Evolutionary conservation across 2,888 invertebrate genomes (phyloP), one percentile per base, ranked within the genome.

Genomic region (Hanleya hanleyi): DNA sequence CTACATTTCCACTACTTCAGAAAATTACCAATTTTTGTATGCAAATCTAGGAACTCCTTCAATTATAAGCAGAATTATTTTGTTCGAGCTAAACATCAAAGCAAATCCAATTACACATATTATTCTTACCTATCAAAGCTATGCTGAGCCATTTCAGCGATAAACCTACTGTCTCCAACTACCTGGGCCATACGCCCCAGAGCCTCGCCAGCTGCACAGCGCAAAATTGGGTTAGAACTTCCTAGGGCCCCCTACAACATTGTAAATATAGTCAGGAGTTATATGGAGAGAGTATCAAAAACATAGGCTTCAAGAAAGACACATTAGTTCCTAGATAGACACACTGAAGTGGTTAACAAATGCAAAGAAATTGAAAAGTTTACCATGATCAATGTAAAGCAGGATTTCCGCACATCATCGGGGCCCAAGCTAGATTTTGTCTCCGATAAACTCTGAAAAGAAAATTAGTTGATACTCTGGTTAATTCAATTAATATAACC

Each of bases 161-260:
- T 96, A 87, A 96, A 97, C 81, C 95, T 93, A 0, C 95, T 94
- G 90, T 97, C 96, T 0, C 94, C 94, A 12, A 96, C 94, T 0
- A 96, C 96, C 90, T 97, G 96, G 0, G 96, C 96, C 90, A 99
- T 94, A 18, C 99, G 93, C 0, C 99, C 99, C 29, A 98, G 93
- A 35, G 97, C 96, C 86, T 99, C 98, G 0, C 97, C 98, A 0
- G 97, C 97, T 0, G 98, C 96, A 89, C 98, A 98, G 22, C 99
- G 94, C 47, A 99, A 93, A 69, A 92, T 91, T 6, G 91, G 91
- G 85, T 91, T 93, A 67, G 91, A 80, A 77, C 89, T 89, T 64
- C 90, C 90, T 78, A 93, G 82, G 2, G 91, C 91, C 71, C 91
- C 91, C 91, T 92, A 79, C 32, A 79, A 64, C n/a, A n/a, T n/a